phyloP scores from a whole-genome alignment of 2,888 invertebrate species.

The Drosophila prolongata region DNA sequence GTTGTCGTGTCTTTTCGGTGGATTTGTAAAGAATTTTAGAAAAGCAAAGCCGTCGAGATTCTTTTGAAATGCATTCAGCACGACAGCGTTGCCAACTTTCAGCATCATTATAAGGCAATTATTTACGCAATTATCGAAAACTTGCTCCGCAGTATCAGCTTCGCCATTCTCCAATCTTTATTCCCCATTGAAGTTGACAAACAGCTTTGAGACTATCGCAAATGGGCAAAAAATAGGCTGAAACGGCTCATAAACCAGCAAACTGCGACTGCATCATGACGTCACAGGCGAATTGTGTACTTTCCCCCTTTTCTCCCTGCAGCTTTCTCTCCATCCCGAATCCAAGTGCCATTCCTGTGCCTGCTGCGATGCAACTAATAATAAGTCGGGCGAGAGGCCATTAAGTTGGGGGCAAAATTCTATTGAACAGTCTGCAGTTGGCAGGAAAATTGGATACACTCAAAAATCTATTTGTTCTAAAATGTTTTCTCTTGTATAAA shows the following conservation, averaged over 20 bases:
- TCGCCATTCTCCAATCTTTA: conserved; percentile 5
- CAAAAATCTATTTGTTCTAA: background rate
- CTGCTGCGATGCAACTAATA: conserved; percentile 35
- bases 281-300: conserved; percentile 12
- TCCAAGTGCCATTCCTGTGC: conserved; percentile 21
- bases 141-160: background rate
- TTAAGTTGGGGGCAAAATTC: conserved; percentile 54
- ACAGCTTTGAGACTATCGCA: conserved; percentile 27
- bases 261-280: conserved; percentile 27
- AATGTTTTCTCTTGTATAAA: no score
- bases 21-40: conserved; percentile 51
- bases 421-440: conserved; percentile 41
- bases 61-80: conserved; percentile 12
- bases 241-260: conserved; percentile 32
- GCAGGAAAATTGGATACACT: conserved; percentile 13
- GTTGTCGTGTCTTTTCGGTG: conserved; percentile 24
- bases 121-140: conserved; percentile 26
- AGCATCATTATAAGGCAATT: conserved; percentile 25
- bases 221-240: conserved; percentile 18
- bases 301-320: background rate
- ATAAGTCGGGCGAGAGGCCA: conserved; percentile 43
- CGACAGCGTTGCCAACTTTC: conserved; percentile 20
- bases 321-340: conserved; percentile 3
- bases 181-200: conserved; percentile 26
- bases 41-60: conserved; percentile 15